Evolutionary conservation across 2,797 vertebrate genomes (phyloP), one percentile per base, ranked within the genome.

Genomic region (Vultur gryphus): DNA sequence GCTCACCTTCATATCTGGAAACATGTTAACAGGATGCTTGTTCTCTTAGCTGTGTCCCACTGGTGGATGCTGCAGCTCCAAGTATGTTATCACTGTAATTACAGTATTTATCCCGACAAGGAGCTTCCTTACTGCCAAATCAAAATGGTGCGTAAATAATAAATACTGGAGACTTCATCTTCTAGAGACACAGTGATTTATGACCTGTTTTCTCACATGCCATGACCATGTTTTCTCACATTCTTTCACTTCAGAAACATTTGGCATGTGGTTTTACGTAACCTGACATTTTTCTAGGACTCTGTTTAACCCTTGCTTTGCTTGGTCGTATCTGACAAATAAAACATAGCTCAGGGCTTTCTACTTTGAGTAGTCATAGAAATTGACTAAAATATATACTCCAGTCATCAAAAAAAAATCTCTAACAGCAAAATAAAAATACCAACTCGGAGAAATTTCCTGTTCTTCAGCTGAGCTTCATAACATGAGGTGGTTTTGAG

Each of bases 171-270:
- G 90, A 82, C n/a, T 90, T 92, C 85, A 65, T 31, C 95, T 89
- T 79, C 69, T 43, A 35, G 71, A 96, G 51, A 87, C 78, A 88
- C 24, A 41, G 92, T 95, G 96, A 97, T 97, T 97, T 97, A 95
- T 93, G 85, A 90, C 78, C 85, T 94, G 90, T 91, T 95, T 93
- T 87, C 94, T 89, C 84, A 85, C 92, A 80, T 94, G 84, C 90
- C 37, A 95, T 93, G 85, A 90, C 78, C 85, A 37, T 94, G 90
- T 91, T 95, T 93, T 87, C 94, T 89, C 84, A 85, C 92, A 80
- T 94, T 89, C 89, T 94, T 79, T 89, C 92, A 66, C 78, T 87
- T 91, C 12, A 75, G 82, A 95, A 92, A 80, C 52, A 92, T 39
- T 49, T 55, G 65, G 75, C 78, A 93, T 82, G 89, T 96, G 96